Evolutionary conservation across 2,888 invertebrate genomes (phyloP).

Genomic region (Brachynemurus nebulosus): DNA sequence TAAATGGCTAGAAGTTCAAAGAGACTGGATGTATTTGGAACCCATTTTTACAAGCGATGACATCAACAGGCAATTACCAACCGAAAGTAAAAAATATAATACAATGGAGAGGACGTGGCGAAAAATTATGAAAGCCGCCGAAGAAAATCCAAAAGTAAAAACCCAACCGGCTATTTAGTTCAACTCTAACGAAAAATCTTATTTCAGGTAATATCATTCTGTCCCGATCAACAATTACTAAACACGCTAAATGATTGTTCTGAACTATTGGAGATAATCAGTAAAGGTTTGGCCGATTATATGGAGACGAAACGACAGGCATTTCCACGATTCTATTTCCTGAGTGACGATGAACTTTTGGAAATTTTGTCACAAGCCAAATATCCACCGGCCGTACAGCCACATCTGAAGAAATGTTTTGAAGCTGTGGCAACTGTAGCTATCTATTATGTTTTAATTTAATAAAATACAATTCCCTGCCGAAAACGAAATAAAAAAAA

Average conservation of each 20-base stretch:
- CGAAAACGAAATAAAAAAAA: too few relatives aligned
- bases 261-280: constrained; percentile 54
- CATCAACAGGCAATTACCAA: constrained; percentile 61
- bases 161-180: neutral
- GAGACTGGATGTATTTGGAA: constrained; percentile 72
- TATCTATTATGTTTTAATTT: neutral
- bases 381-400: constrained; percentile 64
- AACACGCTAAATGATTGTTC: constrained; percentile 57
- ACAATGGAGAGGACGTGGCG: constrained; percentile 70
- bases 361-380: constrained; percentile 69
- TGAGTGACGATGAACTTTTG: constrained; percentile 69
- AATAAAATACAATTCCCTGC: too few relatives aligned
- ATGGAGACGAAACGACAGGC: constrained; percentile 59
- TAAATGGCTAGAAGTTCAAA: constrained; percentile 61
- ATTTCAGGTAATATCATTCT: constrained; percentile 45
- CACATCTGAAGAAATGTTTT: constrained; percentile 71
- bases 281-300: constrained; percentile 63
- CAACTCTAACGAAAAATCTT: neutral
- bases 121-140: constrained; percentile 56
- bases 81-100: constrained; percentile 64
- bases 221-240: constrained; percentile 47
- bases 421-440: constrained; percentile 45
- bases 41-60: constrained; percentile 74
- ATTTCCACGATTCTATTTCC: constrained; percentile 68
- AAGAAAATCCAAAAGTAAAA: constrained; percentile 51